Evolutionary conservation across 2,113 vertebrate genomes (phyloP).

Genomic region (Nothoprocta pentlandii): DNA sequence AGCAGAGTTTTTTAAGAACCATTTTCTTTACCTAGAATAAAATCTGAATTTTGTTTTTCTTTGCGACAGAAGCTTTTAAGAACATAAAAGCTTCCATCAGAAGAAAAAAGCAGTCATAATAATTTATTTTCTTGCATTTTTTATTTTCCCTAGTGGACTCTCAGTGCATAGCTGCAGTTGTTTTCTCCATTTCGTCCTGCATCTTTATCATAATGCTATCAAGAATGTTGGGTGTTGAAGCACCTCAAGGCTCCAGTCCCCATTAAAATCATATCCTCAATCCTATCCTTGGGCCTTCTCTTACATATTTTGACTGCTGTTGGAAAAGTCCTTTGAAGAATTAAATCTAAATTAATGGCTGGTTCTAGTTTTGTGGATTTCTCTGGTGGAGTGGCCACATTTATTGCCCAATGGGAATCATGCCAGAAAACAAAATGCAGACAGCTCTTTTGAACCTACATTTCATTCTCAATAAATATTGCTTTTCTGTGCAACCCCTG

Average conservation of each 20-base stretch:
- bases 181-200: constrained; percentile 3
- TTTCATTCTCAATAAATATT: not conserved
- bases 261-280: not conserved
- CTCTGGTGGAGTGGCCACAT: not conserved
- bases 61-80: constrained; percentile 50
- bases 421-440: not conserved
- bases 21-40: constrained; percentile 53
- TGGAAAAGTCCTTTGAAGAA: not conserved
- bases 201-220: not conserved
- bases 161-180: not conserved
- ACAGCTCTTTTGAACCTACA: not conserved
- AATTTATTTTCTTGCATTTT: constrained; percentile 44
- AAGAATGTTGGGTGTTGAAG: not conserved
- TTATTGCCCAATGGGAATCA: not conserved
- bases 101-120: constrained; percentile 46
- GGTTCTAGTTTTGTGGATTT: not conserved
- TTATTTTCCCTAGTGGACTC: constrained; percentile 45
- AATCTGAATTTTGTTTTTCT: constrained; percentile 17
- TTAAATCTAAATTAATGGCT: constrained; percentile 21
- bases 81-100: constrained; percentile 53
- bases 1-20: not conserved
- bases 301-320: not conserved
- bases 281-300: not conserved
- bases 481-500: not conserved
- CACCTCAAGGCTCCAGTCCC: not conserved